Base-by-base conservation (phyloP, 2,113 vertebrate species). In the Athene cunicularia region DNA sequence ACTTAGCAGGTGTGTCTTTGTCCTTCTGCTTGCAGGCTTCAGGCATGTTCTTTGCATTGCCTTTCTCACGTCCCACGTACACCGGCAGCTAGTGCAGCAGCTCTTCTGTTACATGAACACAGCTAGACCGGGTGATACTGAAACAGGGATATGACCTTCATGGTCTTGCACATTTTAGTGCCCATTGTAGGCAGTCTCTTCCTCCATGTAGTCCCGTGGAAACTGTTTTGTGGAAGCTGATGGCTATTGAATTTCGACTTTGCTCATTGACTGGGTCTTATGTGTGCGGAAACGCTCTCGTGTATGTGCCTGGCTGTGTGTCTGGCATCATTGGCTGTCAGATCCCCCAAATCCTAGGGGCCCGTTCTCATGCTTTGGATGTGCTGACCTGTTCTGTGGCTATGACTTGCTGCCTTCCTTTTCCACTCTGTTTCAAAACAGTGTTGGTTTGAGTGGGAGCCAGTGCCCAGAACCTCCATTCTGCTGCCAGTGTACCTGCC, bases 221-320 rank as follows among this genome's bases (percentile, higher is more conserved):
- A 64, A 10, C 58, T 53, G 70, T 30, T 79, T 22, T 60, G 56
- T 84, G 71, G 56, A 70, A 90, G 80, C 85, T 66, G 80, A 64
- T 90, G 66, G 87, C 81, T 82, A 1, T 6, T 72, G 76, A 82
- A 11, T 76, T 81, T 55, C 0, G 6, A 1, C 83, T 86, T 64
- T 27, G 70, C 60, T 93, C 45, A 7, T 27, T 72, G 92, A 13
- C 60, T 14, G 47, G 16, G 39, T 33, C 96, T 91, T 7, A 15
- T 14, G 30, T 24, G 24, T 0, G 0, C 1, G 0, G 45, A 56
- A 50, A 8, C 11, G 22, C 43, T n/a, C 13, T 41, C 0, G 0
- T 9, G 50, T 20, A 7, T 12, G n/a, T 66, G 32, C 33, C 2
- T 80, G 30, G 41, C 56, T 43, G 14, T 60, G 70, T 2, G 2